Base-by-base conservation (phyloP, 2,113 vertebrate genomes). In the Misgurnus mizolepis region DNA sequence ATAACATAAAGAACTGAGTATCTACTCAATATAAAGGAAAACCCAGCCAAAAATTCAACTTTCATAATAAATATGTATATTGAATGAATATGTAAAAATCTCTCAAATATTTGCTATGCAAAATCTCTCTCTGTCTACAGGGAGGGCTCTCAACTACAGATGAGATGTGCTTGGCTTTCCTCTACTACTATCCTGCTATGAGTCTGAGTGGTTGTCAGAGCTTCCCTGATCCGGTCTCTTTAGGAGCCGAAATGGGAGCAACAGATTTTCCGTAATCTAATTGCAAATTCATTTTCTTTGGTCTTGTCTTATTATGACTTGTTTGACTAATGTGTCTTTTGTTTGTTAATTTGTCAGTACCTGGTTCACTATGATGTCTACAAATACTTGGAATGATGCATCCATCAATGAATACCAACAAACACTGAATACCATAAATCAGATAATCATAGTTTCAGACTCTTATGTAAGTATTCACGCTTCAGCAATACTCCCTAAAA, bases 161-260 rank as follows among this genome's bases (percentile, higher is more conserved):
- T 78, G 94, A 96, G 87, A 95, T 96, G 95, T 96, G 94, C 39
- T 85, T 95, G 65, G 85, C 90, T 39, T 96, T 95, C 80, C 62
- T 96, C 8, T 87, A 91, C 83, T 95, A 94, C 83, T 95, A 95
- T 67, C 94, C 95, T 14, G 86, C 75, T 18, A 91, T 93, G 79
- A 84, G 87, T 3, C 86, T 96, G 81, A 82, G 85, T 39, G 53
- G 74, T 34, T 96, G 95, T 41, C 15, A 80, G 65, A 92, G 95
- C 39, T 83, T 85, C 22, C 89, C 93, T 3, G 86, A 93, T 60
- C 78, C 86, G 40, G 14, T 78, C n/a, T 17, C 79, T 0, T 34
- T 88, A 27, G 66, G 34, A 0, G 76, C 84, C 0, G 61, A 80
- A 3, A 74, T 90, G 22, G 87, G 88, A 4, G 66, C 49, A 69